Base-by-base conservation (phyloP, 1,140 invertebrate species). In the Babylonia areolata region DNA sequence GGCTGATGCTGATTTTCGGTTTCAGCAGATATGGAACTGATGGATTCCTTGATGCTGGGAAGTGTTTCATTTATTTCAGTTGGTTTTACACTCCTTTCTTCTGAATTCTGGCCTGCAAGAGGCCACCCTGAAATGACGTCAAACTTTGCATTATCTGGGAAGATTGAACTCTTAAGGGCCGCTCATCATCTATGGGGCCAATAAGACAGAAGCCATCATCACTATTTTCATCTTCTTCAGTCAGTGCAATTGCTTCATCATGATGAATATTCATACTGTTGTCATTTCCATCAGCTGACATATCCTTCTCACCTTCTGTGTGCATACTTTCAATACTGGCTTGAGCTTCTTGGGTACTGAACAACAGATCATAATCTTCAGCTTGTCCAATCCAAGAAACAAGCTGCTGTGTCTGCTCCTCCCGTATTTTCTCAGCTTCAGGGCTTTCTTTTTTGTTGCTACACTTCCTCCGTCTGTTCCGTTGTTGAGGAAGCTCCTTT, bases 361-460 rank as follows among this genome's bases (percentile, higher is more conserved):
- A 90, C 77, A 93, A 31, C 28, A 93, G 84, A 51, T 93, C 91
- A 88, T 91, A 89, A 28, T 89, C 87, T 85, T 93, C 92, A 35
- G 92, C 92, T 75, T 90, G 78, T 69, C 79, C 85, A 31, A 93
- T 90, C 81, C 88, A 88, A 37, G 87, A 85, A 28, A 86, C 87
- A 15, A 92, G 75, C 81, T 90, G 84, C n/a, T 85, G 37, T 40
- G 54, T 79, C 69, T 90, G 82, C 40, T 69, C 42, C 40, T 87
- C 81, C 37, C 54, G 54, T 12, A 42, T 64, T 82, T 78, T 85
- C 42, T 83, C 42, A 11, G 35, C 46, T 81, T 71, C 35, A 86
- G 40, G 33, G 37, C 20, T 80, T 81, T 33, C 86, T 37, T 77
- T 33, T n/a, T 51, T 51, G 46, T 51, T 51, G 39, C 64, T 86